Percentiles rank a stretch among this genome's conserved stretches.
Evolutionary conservation across 2,797 vertebrate genomes (phyloP).

Genomic region (Acridotheres tristis): DNA sequence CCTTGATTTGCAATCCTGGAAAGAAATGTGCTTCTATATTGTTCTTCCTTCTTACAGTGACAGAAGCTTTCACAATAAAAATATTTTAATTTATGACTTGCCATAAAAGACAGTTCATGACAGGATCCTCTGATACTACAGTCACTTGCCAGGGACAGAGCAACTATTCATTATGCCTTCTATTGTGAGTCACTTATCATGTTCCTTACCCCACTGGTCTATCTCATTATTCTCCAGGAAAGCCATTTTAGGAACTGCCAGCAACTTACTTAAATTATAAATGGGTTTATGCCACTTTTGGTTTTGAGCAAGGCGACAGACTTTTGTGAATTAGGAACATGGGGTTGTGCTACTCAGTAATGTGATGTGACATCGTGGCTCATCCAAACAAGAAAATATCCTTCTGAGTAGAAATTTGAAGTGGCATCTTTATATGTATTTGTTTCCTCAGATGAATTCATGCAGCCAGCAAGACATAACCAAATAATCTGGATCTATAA

Average conservation of each 20-base stretch:
- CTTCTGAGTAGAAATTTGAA: slow-evolving; percentile 9
- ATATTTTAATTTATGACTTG: slow-evolving; percentile 41
- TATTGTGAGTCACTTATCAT: slow-evolving; percentile 11
- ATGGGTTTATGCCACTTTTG: slow-evolving; percentile 39
- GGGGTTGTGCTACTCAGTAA: neutral
- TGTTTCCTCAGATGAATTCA: neutral
- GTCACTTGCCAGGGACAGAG: slow-evolving; percentile 35
- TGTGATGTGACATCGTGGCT: neutral
- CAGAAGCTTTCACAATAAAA: slow-evolving; percentile 22
- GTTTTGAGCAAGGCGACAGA: slow-evolving; percentile 20
- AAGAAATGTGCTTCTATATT: neutral
- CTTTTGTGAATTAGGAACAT: neutral
- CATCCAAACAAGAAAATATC: neutral
- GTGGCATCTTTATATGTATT: neutral
- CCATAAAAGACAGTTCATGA: slow-evolving; percentile 2
- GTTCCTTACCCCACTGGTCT: neutral
- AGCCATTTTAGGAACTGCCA: slow-evolving; percentile 33
- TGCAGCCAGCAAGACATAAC: neutral
- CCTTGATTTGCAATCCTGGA: neutral
- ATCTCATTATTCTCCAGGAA: slow-evolving; percentile 20
- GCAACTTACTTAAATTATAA: slow-evolving; percentile 41
- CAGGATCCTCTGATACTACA: neutral
- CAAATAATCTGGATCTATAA: neutral
- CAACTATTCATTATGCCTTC: slow-evolving; percentile 37
- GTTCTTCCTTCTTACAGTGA: slow-evolving; percentile 13